Base-by-base conservation (phyloP, 2,888 invertebrate species). In the Prenolepis imparis region DNA sequence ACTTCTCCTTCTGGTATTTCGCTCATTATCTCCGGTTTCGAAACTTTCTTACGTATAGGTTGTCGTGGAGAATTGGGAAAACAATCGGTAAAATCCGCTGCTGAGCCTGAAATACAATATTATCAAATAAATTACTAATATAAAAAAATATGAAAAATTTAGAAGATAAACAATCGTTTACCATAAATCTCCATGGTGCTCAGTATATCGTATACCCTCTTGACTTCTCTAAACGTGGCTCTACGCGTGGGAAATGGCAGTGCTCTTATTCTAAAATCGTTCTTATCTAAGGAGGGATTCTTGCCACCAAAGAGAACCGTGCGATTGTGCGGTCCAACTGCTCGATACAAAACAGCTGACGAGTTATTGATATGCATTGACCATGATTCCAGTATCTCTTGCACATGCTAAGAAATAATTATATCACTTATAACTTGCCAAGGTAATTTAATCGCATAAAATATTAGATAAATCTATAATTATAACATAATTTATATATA, bases 181-280 rank as follows among this genome's bases (percentile, higher is more conserved):
- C 97, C 96, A 94, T 97, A 97, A 52, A 97, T 95, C 91, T 96
- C 96, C 63, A 96, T 94, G 74, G 96, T 96, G 28, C 97, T 96
- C 9, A 98, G 95, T 66, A 97, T 95, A 73, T 96, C 96, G 89
- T 97, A 97, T 0, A 98, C 97, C 85, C 98, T 95, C 92, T 97
- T 96, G 0, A 98, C 96, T 95, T 98, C 98, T 74, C 96, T 97
- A 90, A 96, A 97, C 0, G 98, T 98, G 0, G 98, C 97, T 89
- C 98, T 96, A 89, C 97, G 95, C 0, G 98, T 98, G 0, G 97
- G 97, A 95, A 98, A 98, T 0, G 98, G 98, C 87, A 98, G 96
- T 28, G 96, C 96, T 88, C 97, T 95, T 11, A 98, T 93, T 84
- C 97, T 95, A 1, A 94, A 90, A 91, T 97, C 97, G 4, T 95